These are phyloP conservation scores for Octodonta nipae DNA, from an alignment of 2,888 invertebrate genomes.

Conservation along the genomic window DNA sequence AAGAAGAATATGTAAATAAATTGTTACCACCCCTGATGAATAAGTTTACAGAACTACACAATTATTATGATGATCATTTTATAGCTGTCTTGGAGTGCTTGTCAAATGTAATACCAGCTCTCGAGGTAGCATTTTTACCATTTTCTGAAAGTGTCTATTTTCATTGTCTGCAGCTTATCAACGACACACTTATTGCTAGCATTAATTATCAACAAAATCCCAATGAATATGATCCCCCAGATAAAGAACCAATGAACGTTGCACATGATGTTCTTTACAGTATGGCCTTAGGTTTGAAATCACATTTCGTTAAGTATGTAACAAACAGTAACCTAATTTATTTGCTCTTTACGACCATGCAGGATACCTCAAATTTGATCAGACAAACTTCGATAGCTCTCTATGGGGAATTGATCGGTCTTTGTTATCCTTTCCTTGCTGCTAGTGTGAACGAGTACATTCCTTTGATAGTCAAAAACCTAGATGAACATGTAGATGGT, in stretches of 20 bases:
- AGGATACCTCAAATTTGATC: slow-evolving; percentile 60
- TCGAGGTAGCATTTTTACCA: slow-evolving; percentile 58
- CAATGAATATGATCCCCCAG: slow-evolving; percentile 52
- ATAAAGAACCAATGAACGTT: slow-evolving; percentile 62
- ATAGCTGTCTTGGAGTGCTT: slow-evolving; percentile 63
- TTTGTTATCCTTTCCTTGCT: slow-evolving; percentile 75
- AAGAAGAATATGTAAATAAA: slow-evolving; percentile 51
- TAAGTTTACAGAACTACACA: slow-evolving; percentile 57
- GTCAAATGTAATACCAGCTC: slow-evolving; percentile 60
- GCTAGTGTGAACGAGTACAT: slow-evolving; percentile 91
- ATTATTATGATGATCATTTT: slow-evolving; percentile 55
- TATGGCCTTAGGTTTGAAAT: slow-evolving; percentile 55
- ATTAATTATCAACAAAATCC: slow-evolving; percentile 48
- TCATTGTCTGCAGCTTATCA: slow-evolving; percentile 53
- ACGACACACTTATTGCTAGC: slow-evolving; percentile 52
- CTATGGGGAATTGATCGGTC: slow-evolving; percentile 61
- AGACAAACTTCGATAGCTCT: slow-evolving; percentile 63
- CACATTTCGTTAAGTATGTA: slow-evolving; percentile 52
- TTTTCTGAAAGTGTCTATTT: slow-evolving; percentile 59
- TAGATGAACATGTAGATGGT: slow-evolving; percentile 92
- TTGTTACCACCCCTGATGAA: slow-evolving; percentile 61
- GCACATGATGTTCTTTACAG: slow-evolving; percentile 60
- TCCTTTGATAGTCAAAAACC: slow-evolving; percentile 87
- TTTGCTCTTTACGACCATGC: slow-evolving; percentile 55
- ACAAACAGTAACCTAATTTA: slow-evolving; percentile 53